These are phyloP conservation scores for Chirona hameri DNA, from an alignment of 2,888 invertebrate genomes.

Conservation along the genomic window DNA sequence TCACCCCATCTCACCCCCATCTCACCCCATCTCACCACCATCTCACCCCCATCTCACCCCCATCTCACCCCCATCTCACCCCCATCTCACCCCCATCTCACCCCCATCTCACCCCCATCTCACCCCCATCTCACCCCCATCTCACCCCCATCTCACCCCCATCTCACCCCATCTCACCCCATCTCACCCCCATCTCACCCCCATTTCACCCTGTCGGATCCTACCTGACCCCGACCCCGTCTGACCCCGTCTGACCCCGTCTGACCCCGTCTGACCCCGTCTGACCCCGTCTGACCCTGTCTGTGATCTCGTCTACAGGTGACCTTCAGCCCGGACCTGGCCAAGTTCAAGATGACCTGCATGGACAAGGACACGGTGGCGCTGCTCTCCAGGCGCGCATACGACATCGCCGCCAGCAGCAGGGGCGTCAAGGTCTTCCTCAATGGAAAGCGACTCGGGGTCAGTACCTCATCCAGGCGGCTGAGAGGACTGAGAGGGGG, in stretches of 20 bases:
- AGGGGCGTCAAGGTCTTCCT: conserved; percentile 80
- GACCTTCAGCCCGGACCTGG: conserved; percentile 88
- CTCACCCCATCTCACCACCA: too few relatives aligned
- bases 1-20: too few relatives aligned
- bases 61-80: too few relatives aligned
- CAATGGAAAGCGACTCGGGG: conserved; percentile 78
- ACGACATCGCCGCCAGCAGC: conserved; percentile 88
- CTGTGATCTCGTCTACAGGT: conserved; percentile 48
- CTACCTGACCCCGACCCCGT: conserved; percentile 52
- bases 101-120: too few relatives aligned
- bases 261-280: background rate
- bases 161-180: background rate
- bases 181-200: conserved; percentile 56
- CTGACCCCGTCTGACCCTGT: background rate
- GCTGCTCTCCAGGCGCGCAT: conserved; percentile 89
- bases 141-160: too few relatives aligned
- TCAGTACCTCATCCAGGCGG: conserved; percentile 40
- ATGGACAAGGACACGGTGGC: conserved; percentile 89
- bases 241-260: background rate
- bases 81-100: too few relatives aligned
- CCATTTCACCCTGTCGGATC: background rate
- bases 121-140: too few relatives aligned
- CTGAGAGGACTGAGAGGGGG: too few relatives aligned
- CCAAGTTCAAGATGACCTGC: conserved; percentile 90
- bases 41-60: too few relatives aligned